Evolutionary conservation across 1,140 invertebrate species (phyloP).

Genomic region (Drosophila triauraria): DNA sequence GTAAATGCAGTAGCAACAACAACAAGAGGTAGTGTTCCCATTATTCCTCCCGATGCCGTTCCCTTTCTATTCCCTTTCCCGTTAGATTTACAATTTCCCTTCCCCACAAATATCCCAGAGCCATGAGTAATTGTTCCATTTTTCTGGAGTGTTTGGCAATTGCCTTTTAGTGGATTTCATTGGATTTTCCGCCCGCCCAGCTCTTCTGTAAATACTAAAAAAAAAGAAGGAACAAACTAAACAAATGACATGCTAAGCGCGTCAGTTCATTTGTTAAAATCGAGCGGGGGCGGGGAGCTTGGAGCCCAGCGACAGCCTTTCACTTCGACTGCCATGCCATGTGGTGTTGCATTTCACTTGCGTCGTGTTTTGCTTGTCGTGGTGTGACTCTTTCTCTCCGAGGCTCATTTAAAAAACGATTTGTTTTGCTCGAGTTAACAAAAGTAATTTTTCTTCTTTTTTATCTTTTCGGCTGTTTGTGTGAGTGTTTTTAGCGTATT

Average conservation of each 20-base stretch:
- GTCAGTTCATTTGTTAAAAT: constrained; percentile 72
- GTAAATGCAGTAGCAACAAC: constrained; percentile 25
- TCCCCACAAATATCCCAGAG: constrained; percentile 7
- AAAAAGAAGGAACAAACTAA: constrained; percentile 28
- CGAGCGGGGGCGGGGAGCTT: constrained; percentile 1
- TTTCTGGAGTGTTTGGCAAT: constrained; percentile 36
- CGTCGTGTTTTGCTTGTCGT: constrained; percentile 37
- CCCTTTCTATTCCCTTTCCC: constrained; percentile 15
- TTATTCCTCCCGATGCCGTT: constrained; percentile 5
- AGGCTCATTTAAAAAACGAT: constrained; percentile 74
- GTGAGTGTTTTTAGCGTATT: constrained; percentile 45
- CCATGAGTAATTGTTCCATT: constrained; percentile 45
- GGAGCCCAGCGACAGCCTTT: constrained; percentile 66
- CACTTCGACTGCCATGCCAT: constrained; percentile 56
- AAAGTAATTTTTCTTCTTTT: constrained; percentile 75
- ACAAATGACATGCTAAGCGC: constrained; percentile 74
- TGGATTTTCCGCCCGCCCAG: constrained; percentile 12
- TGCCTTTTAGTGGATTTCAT: constrained; percentile 27
- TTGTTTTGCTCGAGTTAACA: constrained; percentile 79
- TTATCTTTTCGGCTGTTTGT: constrained; percentile 39
- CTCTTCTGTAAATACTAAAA: constrained; percentile 18
- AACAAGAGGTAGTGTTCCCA: constrained; percentile 9
- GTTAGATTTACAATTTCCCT: constrained; percentile 69
- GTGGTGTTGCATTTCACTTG: constrained; percentile 79
- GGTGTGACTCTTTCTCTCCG: constrained; percentile 45